Base-by-base conservation (phyloP, 2,113 vertebrate genomes). In the Scomber japonicus region DNA sequence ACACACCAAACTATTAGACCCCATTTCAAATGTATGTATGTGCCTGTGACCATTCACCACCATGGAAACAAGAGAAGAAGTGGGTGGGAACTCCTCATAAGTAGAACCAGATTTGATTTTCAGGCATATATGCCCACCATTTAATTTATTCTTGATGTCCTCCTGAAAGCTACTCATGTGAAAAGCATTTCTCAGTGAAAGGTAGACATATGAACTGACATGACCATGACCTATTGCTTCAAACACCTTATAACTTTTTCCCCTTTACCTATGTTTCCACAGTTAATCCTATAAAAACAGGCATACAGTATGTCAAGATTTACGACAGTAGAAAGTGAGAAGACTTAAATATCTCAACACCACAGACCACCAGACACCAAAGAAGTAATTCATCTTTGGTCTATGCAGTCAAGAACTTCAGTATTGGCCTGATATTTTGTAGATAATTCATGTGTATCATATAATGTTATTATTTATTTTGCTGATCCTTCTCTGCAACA, bases 61-160 rank as follows among this genome's bases (percentile, higher is more conserved):
- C 71, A 87, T 91, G 89, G 89, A 89, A 94, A 93, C 78, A 71
- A 72, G 90, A 91, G 89, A 80, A 84, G 79, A 80, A 81, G 78
- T 86, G 79, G 89, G 88, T 68, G 87, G 90, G 75, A 90, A 84
- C 81, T 66, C 59, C 54, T 66, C 67, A 51, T 93, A 93, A 94
- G 89, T 91, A 88, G 81, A 94, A 91, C 82, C 92, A 93, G 91
- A 93, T 92, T 90, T 83, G 55, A 79, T 86, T 92, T 85, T 88
- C 69, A 80, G 67, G 61, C 75, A 75, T 81, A 71, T 53, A 61
- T 48, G 75, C 68, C 81, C 76, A 76, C 71, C 19, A 50, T 76
- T 87, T 85, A 71, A 85, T 85, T 84, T 88, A 71, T 76, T 74
- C 74, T 76, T 75, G 65, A 82, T 84, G 80, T 80, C 77, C 75